A percentile compares a stretch with the other conserved stretches of the same genome.
Evolutionary conservation across 1,140 invertebrate genomes (phyloP).

Genomic region (Schlechtendalia chinensis): DNA sequence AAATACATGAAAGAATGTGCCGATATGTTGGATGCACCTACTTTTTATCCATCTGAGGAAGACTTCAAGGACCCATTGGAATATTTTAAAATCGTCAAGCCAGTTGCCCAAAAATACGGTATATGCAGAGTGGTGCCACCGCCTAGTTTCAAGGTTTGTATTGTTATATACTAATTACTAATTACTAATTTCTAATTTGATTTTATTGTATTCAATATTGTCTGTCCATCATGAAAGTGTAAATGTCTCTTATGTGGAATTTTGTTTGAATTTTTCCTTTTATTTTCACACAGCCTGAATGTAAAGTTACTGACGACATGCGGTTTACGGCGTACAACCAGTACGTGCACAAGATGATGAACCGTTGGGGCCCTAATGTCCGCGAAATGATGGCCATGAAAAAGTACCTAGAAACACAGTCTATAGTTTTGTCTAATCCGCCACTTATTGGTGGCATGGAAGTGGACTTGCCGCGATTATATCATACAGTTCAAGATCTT

Average conservation of each 20-base stretch:
- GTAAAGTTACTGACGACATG: constrained; percentile 80
- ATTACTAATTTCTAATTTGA: too few relatives aligned
- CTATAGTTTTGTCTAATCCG: constrained; percentile 70
- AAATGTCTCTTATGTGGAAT: too few relatives aligned
- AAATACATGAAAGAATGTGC: constrained; percentile 57
- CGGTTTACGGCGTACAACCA: constrained; percentile 88
- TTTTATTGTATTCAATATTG: not conserved
- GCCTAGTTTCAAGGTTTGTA: constrained; percentile 69
- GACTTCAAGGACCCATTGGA: constrained; percentile 88
- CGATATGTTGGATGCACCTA: constrained; percentile 75
- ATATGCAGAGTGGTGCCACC: constrained; percentile 90
- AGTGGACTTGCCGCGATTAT: constrained; percentile 82
- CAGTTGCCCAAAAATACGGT: constrained; percentile 77
- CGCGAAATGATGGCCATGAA: constrained; percentile 83
- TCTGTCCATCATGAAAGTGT: not conserved
- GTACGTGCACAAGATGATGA: constrained; percentile 84
- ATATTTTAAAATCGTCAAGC: constrained; percentile 82
- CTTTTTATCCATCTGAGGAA: constrained; percentile 77
- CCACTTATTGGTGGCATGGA: constrained; percentile 87
- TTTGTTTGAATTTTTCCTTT: too few relatives aligned
- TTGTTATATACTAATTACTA: not conserved
- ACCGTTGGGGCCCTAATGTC: constrained; percentile 85
- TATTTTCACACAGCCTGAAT: constrained; percentile 65
- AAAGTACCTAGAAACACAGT: constrained; percentile 77
- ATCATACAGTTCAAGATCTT: constrained; percentile 78